Evolutionary conservation across 1,140 invertebrate genomes (phyloP).

Genomic region (Thaumatotibia leucotreta): DNA sequence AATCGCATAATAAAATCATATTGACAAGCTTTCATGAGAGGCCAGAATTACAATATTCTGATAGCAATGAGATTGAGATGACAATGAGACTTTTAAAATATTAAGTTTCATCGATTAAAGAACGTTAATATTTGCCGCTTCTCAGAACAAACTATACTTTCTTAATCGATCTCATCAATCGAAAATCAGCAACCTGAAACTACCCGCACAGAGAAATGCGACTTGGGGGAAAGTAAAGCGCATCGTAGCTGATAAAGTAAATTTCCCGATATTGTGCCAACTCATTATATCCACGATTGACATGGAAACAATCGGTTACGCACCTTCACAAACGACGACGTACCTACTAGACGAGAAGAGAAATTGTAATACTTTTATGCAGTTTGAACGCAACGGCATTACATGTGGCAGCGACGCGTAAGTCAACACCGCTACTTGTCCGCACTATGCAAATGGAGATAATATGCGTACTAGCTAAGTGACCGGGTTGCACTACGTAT

Average conservation of each 20-base stretch:
- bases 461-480: slow-evolving; percentile 62
- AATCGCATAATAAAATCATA: too few relatives aligned
- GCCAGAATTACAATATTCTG: too few relatives aligned
- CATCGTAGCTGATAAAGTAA: neutral
- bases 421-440: slow-evolving; percentile 61
- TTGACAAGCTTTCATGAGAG: too few relatives aligned
- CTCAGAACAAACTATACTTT: too few relatives aligned
- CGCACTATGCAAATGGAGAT: slow-evolving; percentile 68
- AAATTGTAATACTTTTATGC: slow-evolving; percentile 31
- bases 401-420: slow-evolving; percentile 42
- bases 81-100: too few relatives aligned
- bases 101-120: too few relatives aligned
- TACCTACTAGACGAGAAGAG: slow-evolving; percentile 15
- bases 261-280: neutral
- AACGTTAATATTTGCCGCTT: too few relatives aligned
- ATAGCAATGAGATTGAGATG: too few relatives aligned
- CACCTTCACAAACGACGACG: neutral
- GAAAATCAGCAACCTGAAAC: too few relatives aligned
- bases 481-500: slow-evolving; percentile 57
- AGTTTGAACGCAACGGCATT: slow-evolving; percentile 36
- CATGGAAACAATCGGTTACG: neutral
- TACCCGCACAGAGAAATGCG: neutral
- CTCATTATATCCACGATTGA: neutral
- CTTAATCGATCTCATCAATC: too few relatives aligned
- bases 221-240: neutral